These are phyloP conservation scores for Cephalophus harveyi DNA, from an alignment of 2,113 vertebrate genomes.

Conservation along the genomic window DNA sequence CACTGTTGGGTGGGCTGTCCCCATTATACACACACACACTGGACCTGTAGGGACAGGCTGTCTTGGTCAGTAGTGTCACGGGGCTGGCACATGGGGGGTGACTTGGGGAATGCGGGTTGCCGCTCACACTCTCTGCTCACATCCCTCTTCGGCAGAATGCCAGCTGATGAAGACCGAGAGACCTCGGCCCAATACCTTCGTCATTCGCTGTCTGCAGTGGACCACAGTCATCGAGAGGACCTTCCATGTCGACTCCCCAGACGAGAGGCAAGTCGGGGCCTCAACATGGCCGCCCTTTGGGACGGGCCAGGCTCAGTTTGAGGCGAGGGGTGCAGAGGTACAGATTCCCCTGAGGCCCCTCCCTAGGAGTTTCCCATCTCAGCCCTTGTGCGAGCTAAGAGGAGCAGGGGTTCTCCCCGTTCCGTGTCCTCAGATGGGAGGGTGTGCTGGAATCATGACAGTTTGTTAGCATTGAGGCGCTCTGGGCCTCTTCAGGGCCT, in stretches of 20 bases:
- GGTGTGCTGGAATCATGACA: neutral
- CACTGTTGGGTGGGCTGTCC: neutral
- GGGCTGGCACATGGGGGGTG: neutral
- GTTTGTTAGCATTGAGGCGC: neutral
- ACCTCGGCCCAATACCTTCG: conserved; percentile 93
- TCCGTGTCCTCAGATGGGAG: neutral
- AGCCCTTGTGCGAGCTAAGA: neutral
- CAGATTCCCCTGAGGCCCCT: neutral
- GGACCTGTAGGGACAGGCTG: neutral
- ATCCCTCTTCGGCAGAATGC: conserved; percentile 60
- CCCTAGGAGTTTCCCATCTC: neutral
- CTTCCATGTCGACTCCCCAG: conserved; percentile 92
- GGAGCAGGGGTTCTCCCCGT: neutral
- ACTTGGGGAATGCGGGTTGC: neutral
- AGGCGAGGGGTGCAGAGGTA: neutral
- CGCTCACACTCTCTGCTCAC: neutral
- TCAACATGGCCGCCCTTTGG: neutral
- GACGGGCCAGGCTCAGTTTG: neutral
- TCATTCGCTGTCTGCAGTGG: conserved; percentile 97
- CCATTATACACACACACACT: no score
- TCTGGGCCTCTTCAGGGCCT: neutral
- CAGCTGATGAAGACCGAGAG: conserved; percentile 89
- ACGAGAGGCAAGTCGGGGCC: conserved; percentile 84
- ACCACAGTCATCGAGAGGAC: conserved; percentile 96
- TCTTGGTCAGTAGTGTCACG: neutral